A percentile compares a stretch with the other conserved stretches of the same genome.
phyloP scores from a whole-genome alignment of 2,113 vertebrate species.

The Sceloporus undulatus region DNA sequence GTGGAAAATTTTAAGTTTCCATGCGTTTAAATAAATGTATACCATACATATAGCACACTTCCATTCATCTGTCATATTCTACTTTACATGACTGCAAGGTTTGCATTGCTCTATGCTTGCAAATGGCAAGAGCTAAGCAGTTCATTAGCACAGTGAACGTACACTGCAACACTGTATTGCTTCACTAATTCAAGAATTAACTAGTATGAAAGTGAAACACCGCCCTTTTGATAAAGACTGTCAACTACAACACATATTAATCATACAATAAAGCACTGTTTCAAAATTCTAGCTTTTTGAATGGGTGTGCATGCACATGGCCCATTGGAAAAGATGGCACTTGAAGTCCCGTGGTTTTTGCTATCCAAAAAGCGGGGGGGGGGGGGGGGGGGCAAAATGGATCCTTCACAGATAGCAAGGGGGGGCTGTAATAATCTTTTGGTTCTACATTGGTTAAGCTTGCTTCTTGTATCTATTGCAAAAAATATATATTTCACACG shows the following conservation, averaged over 20 bases:
- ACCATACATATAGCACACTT: neutral
- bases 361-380: no score
- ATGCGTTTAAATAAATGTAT: neutral
- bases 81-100: neutral
- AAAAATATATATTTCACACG: neutral
- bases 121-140: neutral
- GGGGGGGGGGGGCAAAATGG: no score
- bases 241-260: neutral
- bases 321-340: no score
- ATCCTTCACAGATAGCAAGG: no score
- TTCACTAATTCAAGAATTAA: neutral
- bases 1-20: neutral
- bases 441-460: neutral
- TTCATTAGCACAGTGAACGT: neutral
- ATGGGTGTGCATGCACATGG: no score
- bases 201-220: neutral
- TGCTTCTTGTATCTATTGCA: neutral
- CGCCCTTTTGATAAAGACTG: neutral
- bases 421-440: neutral
- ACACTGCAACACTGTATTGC: neutral
- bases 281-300: neutral
- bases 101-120: neutral
- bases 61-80: neutral
- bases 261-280: neutral
- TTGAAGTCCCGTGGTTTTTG: neutral